Evolutionary conservation across 2,797 vertebrate species (phyloP), one percentile per base, ranked within the genome.

Genomic region (Erethizon dorsatum): DNA sequence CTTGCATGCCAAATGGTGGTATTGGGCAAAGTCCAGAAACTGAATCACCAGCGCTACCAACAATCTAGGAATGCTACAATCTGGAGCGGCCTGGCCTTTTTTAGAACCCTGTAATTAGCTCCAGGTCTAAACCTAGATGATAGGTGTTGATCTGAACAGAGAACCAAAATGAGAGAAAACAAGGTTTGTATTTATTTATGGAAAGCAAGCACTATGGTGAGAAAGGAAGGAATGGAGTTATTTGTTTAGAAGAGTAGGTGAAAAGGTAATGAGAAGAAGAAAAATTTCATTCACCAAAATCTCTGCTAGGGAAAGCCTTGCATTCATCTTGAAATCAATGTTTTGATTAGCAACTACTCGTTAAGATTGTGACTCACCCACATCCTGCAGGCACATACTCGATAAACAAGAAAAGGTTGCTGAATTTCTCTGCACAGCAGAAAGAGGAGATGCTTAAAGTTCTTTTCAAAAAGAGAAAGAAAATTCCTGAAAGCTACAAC

Each of bases 51-150:
- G n/a, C 12, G 5, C n/a, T 52, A 63, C 45, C 24, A 79, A 54
- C 83, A 83, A 4, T 37, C 84, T 24, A 0, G 17, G 52, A 91
- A 77, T 50, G 45, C 91, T 94, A 12, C 83, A 69, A 54, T 94
- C 88, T 37, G n/a, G 79, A 96, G 59, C 24, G 82, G 37, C 8
- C 82, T 95, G 75, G 47, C 67, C 90, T 63, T 80, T 93, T 86
- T 90, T 91, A 95, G 95, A 90, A 97, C 31, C 90, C 73, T 71
- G 3, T 96, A 95, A 96, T 98, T 87, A 93, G 61, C 54, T 90
- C 45, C 24, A 26, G 87, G 57, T 88, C 91, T 95, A 65, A 89
- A 52, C 41, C 90, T 45, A 59, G 54, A 95, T 92, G 93, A 95
- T 45, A 63, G 83, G 54, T 83, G 12, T 78, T 54, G 61, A 54